Base-by-base conservation (phyloP, 2,888 invertebrate species). In the Zootermopsis nevadensis region DNA sequence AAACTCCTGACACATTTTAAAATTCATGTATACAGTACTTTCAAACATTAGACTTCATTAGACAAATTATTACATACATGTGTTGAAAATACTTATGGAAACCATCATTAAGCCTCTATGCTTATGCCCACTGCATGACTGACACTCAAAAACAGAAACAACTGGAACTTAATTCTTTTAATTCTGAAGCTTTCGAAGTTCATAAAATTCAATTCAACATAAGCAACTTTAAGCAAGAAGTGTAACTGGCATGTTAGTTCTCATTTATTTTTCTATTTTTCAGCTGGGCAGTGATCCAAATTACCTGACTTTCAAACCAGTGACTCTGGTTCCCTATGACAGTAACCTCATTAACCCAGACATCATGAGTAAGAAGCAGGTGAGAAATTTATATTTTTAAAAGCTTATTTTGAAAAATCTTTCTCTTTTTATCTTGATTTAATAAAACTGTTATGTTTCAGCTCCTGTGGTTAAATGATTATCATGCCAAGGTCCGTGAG, bases 271-370 rank as follows among this genome's bases (percentile, higher is more conserved):
- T 82, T 85, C 86, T 86, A 83, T 77, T 83, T 86, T 82, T 77
- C 85, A 80, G 84, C 55, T 66, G 60, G 60, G 60, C 10, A 60
- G 8, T 81, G 72, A 88, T 33, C 88, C 88, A 77, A 89, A 87
- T 27, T 89, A 88, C 85, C 86, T 92, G 83, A 89, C 89, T 12
- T 92, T 92, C 87, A 90, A 91, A 85, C 88, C 91, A 19, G 87
- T 92, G 27, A 92, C 92, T 0, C 87, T 91, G 80, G 91, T 91
- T 31, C 91, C 91, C 24, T 91, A 91, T 85, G 89, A 92, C 86
- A 88, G 87, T 66, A 90, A 90, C 76, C 88, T 92, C 86, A 90
- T 92, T 74, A 88, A 90, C 82, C 87, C 89, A 3, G 87, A 88
- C 24, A 86, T 91, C 84, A 88, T 92, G 66, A 89, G 89, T 35